Base-by-base conservation (phyloP, 2,113 vertebrate species). In the Plectropomus leopardus region DNA sequence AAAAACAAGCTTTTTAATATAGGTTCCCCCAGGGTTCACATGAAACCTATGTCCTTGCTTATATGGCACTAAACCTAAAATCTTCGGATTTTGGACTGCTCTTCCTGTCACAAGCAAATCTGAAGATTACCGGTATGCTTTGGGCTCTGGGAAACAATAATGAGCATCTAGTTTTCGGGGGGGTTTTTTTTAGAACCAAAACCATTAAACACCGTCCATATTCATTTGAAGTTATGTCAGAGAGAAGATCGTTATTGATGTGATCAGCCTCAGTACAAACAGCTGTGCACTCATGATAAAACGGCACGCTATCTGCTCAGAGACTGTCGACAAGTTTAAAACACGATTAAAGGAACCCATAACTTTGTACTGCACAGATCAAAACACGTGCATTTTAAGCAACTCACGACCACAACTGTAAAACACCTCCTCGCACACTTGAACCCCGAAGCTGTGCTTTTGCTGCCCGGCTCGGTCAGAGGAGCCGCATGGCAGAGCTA, bases 401-500 rank as follows among this genome's bases (percentile, higher is more conserved):
- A 13, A 7, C 26, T 6, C 26, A 36, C 40, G 23, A 53, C 54
- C 21, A 34, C 10, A 10, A 36, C 34, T 6, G 8, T 14, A 2
- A 16, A 32, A 23, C 63, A 47, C 40, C 9, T 1, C 32, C 8
- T 3, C 53, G 24, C 67, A 50, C n/a, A 21, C 5, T 8, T 2
- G 60, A 9, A 42, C 16, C 32, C 45, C 32, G 34, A 11, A 64
- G 36, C n/a, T 24, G 50, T 48, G 63, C 16, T 26, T 19, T n/a
- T n/a, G n/a, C n/a, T n/a, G n/a, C n/a, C 0, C 21, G 48, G 47
- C 8, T 63, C 64, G 50, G 30, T 21, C 23, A 4, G 58, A 61
- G 53, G 63, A 71, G 78, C 83, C 83, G 80, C 89, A 80, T 84
- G 85, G 87, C 80, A 71, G 44, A 48, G 72, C 58, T 58, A 68